These are phyloP conservation scores for Halictus quadricinctus DNA, from an alignment of 2,888 invertebrate genomes.

Conservation along the genomic window DNA sequence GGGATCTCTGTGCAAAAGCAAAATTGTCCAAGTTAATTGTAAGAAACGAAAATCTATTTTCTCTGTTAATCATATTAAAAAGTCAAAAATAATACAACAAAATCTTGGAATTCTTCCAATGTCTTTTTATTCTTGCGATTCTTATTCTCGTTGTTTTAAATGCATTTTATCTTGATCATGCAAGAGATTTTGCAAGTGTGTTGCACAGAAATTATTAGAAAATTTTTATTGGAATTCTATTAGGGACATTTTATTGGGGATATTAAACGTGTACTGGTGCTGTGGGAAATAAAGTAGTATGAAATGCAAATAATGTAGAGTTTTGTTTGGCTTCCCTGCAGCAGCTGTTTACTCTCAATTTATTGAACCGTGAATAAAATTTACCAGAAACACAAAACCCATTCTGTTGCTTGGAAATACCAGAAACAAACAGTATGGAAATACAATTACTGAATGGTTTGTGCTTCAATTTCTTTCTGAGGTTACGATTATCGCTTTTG, in stretches of 20 bases:
- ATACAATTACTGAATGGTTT: background rate
- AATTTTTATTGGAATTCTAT: background rate
- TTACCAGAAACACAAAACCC: background rate
- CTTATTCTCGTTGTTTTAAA: no score
- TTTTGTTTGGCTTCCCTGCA: background rate
- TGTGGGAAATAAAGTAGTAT: background rate
- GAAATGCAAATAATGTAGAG: background rate
- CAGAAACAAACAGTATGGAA: background rate
- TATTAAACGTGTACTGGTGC: background rate
- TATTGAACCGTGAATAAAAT: background rate
- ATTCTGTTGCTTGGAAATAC: background rate
- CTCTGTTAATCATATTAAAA: background rate
- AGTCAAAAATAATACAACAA: background rate
- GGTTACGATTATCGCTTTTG: background rate
- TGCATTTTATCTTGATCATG: no score
- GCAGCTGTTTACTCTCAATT: background rate
- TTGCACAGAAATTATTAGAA: background rate
- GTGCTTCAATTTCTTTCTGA: background rate
- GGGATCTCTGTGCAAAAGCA: no score
- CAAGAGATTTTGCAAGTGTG: no score
- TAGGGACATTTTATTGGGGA: no score
- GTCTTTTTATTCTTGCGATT: no score
- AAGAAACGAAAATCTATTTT: no score
- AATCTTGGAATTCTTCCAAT: no score
- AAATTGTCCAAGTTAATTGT: background rate